Conservation (phyloP, 2,797 vertebrate species). For the Chiroxiphia lanceolata region DNA sequence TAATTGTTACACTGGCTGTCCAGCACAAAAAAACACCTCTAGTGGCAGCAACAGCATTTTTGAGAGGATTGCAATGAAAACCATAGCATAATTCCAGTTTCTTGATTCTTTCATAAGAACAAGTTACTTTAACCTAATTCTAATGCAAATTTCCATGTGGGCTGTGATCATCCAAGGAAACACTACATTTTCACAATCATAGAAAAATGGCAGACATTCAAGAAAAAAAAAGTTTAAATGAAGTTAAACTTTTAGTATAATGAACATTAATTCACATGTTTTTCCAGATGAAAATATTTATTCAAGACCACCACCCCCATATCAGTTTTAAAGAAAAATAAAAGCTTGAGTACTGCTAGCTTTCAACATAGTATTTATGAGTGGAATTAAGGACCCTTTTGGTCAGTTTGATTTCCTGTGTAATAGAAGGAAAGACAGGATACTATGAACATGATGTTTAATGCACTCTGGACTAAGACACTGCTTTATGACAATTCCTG, state of each 20-base stretch:
- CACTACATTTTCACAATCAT: background rate
- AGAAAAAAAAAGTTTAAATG: background rate
- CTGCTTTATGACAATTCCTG: background rate
- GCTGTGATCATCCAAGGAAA: background rate
- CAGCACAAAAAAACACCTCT: background rate
- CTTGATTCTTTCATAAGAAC: background rate
- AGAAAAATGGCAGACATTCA: background rate
- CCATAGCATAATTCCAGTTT: background rate
- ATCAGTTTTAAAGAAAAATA: background rate
- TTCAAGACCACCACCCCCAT: background rate
- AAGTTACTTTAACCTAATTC: background rate
- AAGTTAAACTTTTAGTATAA: background rate
- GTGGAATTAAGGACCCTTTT: background rate
- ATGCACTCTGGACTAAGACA: background rate
- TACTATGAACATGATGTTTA: background rate
- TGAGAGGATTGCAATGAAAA: background rate
- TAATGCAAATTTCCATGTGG: background rate
- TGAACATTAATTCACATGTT: background rate
- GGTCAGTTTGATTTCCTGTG: background rate
- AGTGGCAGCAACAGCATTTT: background rate
- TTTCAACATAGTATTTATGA: background rate
- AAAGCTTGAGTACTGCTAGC: background rate
- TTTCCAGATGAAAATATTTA: background rate
- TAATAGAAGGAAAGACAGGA: background rate
- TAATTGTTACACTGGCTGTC: background rate